Base-by-base conservation (phyloP, 2,797 vertebrate species). In the Botia kubotai region DNA sequence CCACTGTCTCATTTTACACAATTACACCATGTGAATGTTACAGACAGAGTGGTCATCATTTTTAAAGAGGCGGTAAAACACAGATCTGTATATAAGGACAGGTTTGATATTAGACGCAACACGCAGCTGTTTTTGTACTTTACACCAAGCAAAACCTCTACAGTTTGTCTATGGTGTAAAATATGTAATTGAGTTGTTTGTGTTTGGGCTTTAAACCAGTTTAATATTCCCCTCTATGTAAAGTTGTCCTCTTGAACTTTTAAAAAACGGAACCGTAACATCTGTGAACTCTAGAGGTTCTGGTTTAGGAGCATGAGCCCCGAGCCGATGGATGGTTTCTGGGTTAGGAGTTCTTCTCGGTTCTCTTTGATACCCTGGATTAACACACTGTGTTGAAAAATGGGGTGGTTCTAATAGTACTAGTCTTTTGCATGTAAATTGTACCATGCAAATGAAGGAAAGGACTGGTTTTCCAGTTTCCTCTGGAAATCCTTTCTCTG, bases 361-460 rank as follows among this genome's bases (percentile, higher is more conserved):
- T 43, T 1, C 52, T 57, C 36, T 14, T 29, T 69, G 21, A 10
- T 70, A n/a, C 26, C 60, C 17, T 48, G 39, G 53, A 48, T 50
- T 60, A 50, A 62, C 58, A 39, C 36, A 17, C 53, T 19, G 36
- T 23, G 23, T 68, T 57, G 1, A 19, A 46, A 60, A 29, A 26
- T 0, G 16, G 21, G 2, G 6, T 75, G 2, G 39, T 65, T 26
- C 5, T 29, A 12, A 75, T 33, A 23, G 0, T 77, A 43, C 33
- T 63, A 46, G 17, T 57, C 5, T 14, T 48, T 77, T 29, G 43
- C 21, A 36, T 33, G 26, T 17, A 19, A 19, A 58, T 14, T 58
- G 39, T 3, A 46, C 43, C 48, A 62, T 70, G 76, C 76, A 50
- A 78, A 78, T 78, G 50, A 21, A 50, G n/a, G 53, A 36, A 62